Conservation (phyloP, 2,797 vertebrate species). For the Sylvilagus floridanus region DNA sequence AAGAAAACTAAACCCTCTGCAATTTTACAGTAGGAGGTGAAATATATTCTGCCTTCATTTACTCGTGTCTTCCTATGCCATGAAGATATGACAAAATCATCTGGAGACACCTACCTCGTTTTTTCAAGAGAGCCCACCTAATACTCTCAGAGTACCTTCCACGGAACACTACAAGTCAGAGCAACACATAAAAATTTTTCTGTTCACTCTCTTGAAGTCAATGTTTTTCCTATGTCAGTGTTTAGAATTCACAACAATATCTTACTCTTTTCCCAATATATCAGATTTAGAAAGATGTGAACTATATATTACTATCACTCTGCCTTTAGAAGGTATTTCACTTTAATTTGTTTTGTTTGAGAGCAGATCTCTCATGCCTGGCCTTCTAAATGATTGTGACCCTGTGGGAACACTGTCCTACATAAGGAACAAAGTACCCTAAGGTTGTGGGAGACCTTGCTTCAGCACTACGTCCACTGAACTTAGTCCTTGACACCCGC, state of each 20-base stretch:
- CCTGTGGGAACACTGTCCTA: background rate
- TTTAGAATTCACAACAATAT: slow-evolving; percentile 31
- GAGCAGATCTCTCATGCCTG: background rate
- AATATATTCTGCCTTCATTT: background rate
- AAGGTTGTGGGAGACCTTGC: background rate
- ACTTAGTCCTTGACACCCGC: slow-evolving; percentile 4
- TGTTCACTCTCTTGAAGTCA: background rate
- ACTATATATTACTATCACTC: background rate
- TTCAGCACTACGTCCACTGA: background rate
- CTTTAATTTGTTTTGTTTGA: slow-evolving; percentile 59
- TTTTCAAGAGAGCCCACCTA: background rate
- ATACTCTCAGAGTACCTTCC: background rate
- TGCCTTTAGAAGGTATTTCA: slow-evolving; percentile 49
- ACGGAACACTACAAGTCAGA: background rate
- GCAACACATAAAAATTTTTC: background rate
- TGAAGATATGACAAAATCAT: background rate
- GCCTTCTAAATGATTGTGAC: background rate
- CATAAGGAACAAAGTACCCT: background rate
- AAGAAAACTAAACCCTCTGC: background rate
- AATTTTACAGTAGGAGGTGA: background rate
- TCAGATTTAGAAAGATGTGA: slow-evolving; percentile 21
- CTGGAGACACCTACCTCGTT: background rate
- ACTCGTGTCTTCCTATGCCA: background rate
- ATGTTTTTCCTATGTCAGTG: slow-evolving; percentile 11
- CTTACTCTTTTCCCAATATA: background rate